Evolutionary conservation across 2,888 invertebrate genomes (phyloP).

Genomic region (Stegana nigrithorax): DNA sequence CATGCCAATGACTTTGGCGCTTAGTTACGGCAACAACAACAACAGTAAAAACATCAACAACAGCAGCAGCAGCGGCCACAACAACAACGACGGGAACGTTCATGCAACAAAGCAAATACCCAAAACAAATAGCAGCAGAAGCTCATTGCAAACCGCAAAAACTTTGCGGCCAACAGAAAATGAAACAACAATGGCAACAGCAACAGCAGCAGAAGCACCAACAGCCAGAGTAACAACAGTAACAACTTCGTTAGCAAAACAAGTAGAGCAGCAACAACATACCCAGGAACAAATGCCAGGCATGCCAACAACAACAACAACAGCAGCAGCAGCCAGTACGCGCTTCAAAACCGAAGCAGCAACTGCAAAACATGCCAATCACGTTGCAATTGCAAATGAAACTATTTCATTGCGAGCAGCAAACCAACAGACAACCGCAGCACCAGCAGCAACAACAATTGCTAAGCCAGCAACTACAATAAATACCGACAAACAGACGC

Average conservation of each 20-base stretch:
- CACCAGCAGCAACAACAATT: constrained; percentile 21
- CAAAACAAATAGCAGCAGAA: constrained; percentile 43
- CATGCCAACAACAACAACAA: constrained; percentile 33
- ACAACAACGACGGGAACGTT: constrained; percentile 11
- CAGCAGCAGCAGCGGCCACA: constrained; percentile 15
- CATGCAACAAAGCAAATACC: constrained; percentile 16
- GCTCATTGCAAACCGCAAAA: constrained; percentile 48
- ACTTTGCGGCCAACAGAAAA: constrained; percentile 50
- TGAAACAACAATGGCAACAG: not conserved
- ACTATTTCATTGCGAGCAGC: constrained; percentile 40
- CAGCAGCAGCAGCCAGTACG: constrained; percentile 24
- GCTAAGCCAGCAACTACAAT: not conserved
- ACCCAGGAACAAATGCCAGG: constrained; percentile 23
- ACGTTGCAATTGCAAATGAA: constrained; percentile 18
- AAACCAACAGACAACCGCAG: constrained; percentile 24
- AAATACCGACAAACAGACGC: not conserved
- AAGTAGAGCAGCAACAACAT: constrained; percentile 26
- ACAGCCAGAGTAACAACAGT: constrained; percentile 1
- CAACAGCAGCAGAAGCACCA: constrained; percentile 6
- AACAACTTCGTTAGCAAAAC: constrained; percentile 55
- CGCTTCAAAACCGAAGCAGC: too few species aligned
- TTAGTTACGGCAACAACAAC: too few species aligned
- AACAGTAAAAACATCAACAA: too few species aligned
- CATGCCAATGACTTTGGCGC: constrained; percentile 24
- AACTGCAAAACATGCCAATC: constrained; percentile 47